Base-by-base conservation (phyloP, 1,140 invertebrate genomes). In the Pomacea maculata region DNA sequence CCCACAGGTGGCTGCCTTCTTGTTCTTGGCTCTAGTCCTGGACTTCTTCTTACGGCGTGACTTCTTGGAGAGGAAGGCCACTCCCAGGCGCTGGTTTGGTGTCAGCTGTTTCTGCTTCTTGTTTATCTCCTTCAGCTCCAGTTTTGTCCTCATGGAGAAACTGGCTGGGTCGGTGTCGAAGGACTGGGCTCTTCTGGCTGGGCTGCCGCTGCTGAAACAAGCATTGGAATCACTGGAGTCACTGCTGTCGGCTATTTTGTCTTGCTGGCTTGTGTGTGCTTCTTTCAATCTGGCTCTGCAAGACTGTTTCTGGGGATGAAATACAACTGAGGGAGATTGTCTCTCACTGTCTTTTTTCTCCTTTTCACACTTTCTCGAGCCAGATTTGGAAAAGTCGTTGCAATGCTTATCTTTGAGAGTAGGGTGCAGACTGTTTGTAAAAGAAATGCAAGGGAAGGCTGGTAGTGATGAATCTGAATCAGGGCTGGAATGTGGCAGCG, bases 61-160 rank as follows among this genome's bases (percentile, higher is more conserved):
- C 29, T 80, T 83, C 75, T 82, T 88, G 54, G 84, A 83, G 9
- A 86, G 75, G 81, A 89, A 89, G 15, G 87, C 88, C 34, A 87
- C 85, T 9, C 84, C 83, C 17, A 85, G 68, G 25, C 85, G 79
- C 79, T 84, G 83, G 70, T 84, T 84, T 19, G 75, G 75, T 17
- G 86, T 82, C 75, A 86, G 63, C 78, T 81, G 64, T 83, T 76
- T 68, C 74, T 80, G 68, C 54, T 78, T 81, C 73, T 54, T 75
- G 55, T 71, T 70, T 55, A 71, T 57, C 21, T 75, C 75, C 65
- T 61, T 64, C 57, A 29, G 57, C 61, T 9, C 55, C 10, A 68
- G 54, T 45, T 75, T 71, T 45, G 63, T 54, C 67, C 61, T 81
- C 74, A 57, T n/a, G 67, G 67, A 17, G 75, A 70, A 55, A 54